Evolutionary conservation across 2,888 invertebrate species (phyloP), one percentile per base, ranked within the genome.

Genomic region (Theodoxus fluviatilis): DNA sequence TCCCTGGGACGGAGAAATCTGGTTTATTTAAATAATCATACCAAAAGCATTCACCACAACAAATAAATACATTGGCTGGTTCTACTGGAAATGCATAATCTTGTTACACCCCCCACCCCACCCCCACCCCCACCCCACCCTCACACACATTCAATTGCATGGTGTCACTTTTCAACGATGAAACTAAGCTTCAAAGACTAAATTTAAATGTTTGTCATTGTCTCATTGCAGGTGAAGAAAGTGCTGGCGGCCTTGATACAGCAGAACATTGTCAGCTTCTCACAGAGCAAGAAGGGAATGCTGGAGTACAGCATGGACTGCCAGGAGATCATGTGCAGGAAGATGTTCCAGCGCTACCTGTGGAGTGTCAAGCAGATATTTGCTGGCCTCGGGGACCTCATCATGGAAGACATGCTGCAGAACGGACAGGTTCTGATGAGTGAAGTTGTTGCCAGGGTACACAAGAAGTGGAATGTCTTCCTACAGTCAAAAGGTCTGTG

Each of bases 381-480:
- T 87, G 95, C 94, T 0, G 92, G 92, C 79, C 92, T 93, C 75
- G 92, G 93, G 1, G 94, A 95, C 85, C 90, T 93, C 59, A 89
- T 96, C 61, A 89, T 95, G 0, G 95, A 96, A 84, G 94, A 95
- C 86, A 85, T 95, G 2, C 87, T 95, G 7, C 92, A 92, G 77
- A 90, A 91, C 78, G 94, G 95, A 0, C 92, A 91, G 71, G 90
- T 92, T 76, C 91, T 91, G 0, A 92, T 93, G 65, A 92, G 93
- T 0, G 89, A 91, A 71, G 85, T 93, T 22, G 89, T 96, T 2
- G 85, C 93, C n/a, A 92, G 91, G 77, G 91, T 92, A 9, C 89
- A 91, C 22, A 90, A 88, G 37, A 90, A 90, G 80, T 89, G 91
- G 55, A 92, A 92, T 80, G 90, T 91, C 71, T 81, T 81, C 12